phyloP scores from a whole-genome alignment of 1,140 invertebrate species.

The Sinonovacula constricta region DNA sequence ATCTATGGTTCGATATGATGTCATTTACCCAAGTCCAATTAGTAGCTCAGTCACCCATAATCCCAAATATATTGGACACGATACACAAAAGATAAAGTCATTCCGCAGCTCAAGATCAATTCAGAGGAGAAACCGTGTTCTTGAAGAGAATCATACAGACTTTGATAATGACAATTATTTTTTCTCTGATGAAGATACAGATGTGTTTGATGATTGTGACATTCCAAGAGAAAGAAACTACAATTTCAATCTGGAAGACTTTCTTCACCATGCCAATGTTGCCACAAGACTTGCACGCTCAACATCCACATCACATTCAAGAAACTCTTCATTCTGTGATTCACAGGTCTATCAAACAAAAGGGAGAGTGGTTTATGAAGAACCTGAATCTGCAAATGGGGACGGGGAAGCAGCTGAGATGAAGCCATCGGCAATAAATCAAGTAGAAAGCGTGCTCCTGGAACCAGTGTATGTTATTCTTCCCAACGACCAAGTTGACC shows the following conservation, averaged over 20 bases:
- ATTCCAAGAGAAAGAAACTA: background rate
- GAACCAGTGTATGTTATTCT: slow-evolving; percentile 24
- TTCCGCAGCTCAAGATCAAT: background rate
- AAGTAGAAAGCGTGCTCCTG: background rate
- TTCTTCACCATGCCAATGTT: slow-evolving; percentile 23
- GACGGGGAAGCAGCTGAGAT: no score
- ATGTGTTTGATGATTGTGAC: slow-evolving; percentile 14
- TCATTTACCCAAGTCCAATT: slow-evolving; percentile 13
- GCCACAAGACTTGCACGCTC: background rate
- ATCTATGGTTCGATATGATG: slow-evolving; percentile 23
- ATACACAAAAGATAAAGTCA: background rate
- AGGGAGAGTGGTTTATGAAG: background rate
- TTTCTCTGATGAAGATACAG: slow-evolving; percentile 36
- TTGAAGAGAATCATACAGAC: background rate
- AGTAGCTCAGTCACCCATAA: slow-evolving; percentile 17
- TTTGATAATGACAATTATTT: slow-evolving; percentile 2
- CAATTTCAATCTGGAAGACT: slow-evolving; percentile 14
- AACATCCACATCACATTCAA: background rate
- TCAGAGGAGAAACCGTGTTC: background rate
- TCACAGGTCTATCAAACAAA: background rate
- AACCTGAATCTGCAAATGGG: background rate
- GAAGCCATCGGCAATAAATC: background rate
- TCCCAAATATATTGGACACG: slow-evolving; percentile 12
- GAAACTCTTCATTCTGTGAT: background rate
- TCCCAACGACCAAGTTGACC: slow-evolving; percentile 2